Conservation (phyloP, 2,888 invertebrate genomes). For the Hedychridium roseum region DNA sequence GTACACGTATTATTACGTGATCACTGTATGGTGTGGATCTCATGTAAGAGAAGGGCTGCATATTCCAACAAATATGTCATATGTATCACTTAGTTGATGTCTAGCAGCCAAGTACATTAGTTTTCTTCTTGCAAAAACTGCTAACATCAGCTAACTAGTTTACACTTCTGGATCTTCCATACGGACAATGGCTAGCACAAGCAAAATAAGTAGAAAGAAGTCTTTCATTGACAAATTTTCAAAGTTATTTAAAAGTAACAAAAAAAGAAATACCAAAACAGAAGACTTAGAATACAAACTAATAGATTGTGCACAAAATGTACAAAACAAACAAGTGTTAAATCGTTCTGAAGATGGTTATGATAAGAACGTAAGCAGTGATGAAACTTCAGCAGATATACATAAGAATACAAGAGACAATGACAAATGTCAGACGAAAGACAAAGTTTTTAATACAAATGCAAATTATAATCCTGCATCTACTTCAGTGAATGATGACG, state of each 20-base stretch:
- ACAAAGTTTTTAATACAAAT: background rate
- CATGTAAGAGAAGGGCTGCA: too few relatives aligned
- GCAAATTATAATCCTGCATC: background rate
- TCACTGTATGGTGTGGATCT: too few relatives aligned
- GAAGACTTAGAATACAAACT: background rate
- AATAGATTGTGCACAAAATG: background rate
- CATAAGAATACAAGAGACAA: background rate
- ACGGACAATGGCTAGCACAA: constrained; percentile 28
- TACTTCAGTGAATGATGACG: background rate
- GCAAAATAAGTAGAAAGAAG: constrained; percentile 22
- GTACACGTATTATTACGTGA: too few relatives aligned
- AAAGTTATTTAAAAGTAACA: constrained; percentile 17
- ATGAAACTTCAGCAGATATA: too few relatives aligned
- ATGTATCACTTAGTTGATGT: background rate
- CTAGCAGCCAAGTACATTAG: background rate
- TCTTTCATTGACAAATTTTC: constrained; percentile 34
- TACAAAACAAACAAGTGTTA: background rate
- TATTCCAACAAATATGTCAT: too few relatives aligned
- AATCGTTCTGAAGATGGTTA: background rate
- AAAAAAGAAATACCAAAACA: constrained; percentile 14
- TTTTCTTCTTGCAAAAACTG: background rate
- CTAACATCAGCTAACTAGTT: background rate
- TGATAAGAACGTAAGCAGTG: background rate
- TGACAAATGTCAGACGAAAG: background rate
- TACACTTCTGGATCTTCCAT: too few relatives aligned